Percentiles rank a stretch among this genome's conserved stretches.
These are phyloP conservation scores for Falco concolor DNA, from an alignment of 2,797 vertebrate genomes.

Conservation along the genomic window DNA sequence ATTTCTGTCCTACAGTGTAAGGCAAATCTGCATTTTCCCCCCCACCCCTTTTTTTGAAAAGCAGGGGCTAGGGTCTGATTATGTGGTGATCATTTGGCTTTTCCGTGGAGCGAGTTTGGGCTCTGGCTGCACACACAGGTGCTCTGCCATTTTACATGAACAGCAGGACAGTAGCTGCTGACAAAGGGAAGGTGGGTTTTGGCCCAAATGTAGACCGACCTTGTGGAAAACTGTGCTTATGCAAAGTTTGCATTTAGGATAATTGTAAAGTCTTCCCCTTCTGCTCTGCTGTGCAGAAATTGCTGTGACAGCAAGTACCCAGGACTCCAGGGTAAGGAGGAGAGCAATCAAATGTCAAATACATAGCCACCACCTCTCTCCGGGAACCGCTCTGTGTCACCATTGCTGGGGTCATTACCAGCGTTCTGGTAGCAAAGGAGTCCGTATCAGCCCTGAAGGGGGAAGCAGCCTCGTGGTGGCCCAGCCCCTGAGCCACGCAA, in stretches of 20 bases:
- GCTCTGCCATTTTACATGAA: neutral
- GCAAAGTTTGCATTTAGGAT: neutral
- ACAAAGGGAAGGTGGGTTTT: neutral
- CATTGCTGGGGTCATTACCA: neutral
- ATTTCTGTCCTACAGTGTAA: neutral
- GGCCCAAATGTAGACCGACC: neutral
- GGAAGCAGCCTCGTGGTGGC: rapidly evolving
- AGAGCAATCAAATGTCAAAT: neutral
- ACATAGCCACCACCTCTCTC: too few relatives aligned
- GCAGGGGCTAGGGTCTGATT: neutral
- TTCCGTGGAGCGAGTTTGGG: neutral
- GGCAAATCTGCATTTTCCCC: neutral
- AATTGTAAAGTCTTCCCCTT: neutral
- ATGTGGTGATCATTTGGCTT: neutral
- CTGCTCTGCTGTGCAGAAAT: neutral
- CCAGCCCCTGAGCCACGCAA: neutral
- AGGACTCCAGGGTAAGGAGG: neutral
- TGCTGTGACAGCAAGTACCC: neutral
- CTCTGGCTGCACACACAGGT: neutral
- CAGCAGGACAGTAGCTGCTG: neutral
- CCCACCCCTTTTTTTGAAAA: neutral
- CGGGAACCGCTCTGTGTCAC: too few relatives aligned
- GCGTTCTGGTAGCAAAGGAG: neutral
- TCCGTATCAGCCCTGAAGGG: neutral
- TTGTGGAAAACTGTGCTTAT: neutral